Evolutionary conservation across 2,888 invertebrate genomes (phyloP).

Genomic region (Diplazon laetatorius): DNA sequence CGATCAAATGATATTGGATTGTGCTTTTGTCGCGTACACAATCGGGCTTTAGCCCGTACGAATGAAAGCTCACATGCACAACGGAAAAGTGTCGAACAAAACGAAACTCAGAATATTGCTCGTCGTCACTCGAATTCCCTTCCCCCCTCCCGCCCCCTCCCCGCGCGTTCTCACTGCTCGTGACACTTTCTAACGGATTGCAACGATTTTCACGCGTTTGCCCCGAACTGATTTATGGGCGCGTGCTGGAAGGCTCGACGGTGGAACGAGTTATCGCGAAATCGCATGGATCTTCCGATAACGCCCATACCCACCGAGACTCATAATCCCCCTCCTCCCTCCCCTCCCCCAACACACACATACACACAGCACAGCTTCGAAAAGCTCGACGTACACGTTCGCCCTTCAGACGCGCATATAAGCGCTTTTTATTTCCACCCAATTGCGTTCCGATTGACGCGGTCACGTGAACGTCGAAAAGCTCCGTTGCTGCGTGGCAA

Average conservation of each 20-base stretch:
- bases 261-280: conserved; percentile 41
- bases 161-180: conserved; percentile 39
- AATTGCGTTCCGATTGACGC: conserved; percentile 69
- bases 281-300: conserved; percentile 53
- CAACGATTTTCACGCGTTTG: conserved; percentile 53
- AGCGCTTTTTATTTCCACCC: conserved; percentile 70
- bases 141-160: too few species aligned
- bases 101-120: conserved; percentile 40
- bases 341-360: too few species aligned
- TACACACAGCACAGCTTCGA: conserved; percentile 36
- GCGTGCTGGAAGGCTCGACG: conserved; percentile 34
- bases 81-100: conserved; percentile 38
- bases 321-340: conserved; percentile 49
- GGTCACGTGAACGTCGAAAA: conserved; percentile 54
- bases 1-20: conserved; percentile 30
- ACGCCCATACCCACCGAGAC: conserved; percentile 43
- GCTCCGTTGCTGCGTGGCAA: conserved; percentile 11
- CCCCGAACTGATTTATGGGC: conserved; percentile 51
- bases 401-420: conserved; percentile 21
- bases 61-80: neutral
- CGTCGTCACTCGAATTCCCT: conserved; percentile 28
- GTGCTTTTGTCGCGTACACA: neutral
- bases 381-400: conserved; percentile 46
- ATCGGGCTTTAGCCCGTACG: neutral
- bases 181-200: conserved; percentile 54